Evolutionary conservation across 2,888 invertebrate genomes (phyloP), one percentile per base, ranked within the genome.

Genomic region (Epistrophe grossulariae): DNA sequence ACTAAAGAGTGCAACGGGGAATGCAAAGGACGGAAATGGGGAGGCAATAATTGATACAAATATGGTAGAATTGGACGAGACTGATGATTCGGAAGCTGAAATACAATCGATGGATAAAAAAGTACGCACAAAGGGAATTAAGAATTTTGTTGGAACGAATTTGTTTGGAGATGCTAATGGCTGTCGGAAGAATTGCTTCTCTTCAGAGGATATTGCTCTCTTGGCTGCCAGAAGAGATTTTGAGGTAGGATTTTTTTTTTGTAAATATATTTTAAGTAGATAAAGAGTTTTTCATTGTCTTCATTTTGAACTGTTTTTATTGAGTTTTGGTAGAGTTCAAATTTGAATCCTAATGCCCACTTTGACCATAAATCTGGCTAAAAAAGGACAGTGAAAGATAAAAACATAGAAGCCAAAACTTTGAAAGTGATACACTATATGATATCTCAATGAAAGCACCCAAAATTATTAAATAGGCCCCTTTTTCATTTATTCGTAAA

Each of bases 61-160:
- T 15, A 60, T 84, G 38, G 79, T 79, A 0, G 79, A 85, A n/a
- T 62, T 76, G 28, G 79, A 87, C 11, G 78, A 88, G 3, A 60
- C 35, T 45, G 85, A 88, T 59, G 60, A 79, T 15, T 10, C 8
- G 4, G 71, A 72, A 11, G 24, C 1, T 15, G 78, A 74, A 40
- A 59, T 17, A 15, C 50, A 24, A 24, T 24, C 59, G n/a, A 70
- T 7, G 1, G 11, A 10, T 28, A 87, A 57, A 28, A 70, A 38
- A 10, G 71, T 84, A 5, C n/a, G 19, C 2, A 45, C 50, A 1
- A 62, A 31, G 35, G 43, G 17, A 19, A 68, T 66, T 4, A 80
- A 52, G 59, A 89, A 73, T 60, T 92, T 92, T 77, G 89, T 92
- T 59, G 93, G 93, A 9, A 91, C 92, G 40, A 92, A 92, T 90